phyloP scores from a whole-genome alignment of 2,888 invertebrate genomes.

The Orchesellides sinensis region DNA sequence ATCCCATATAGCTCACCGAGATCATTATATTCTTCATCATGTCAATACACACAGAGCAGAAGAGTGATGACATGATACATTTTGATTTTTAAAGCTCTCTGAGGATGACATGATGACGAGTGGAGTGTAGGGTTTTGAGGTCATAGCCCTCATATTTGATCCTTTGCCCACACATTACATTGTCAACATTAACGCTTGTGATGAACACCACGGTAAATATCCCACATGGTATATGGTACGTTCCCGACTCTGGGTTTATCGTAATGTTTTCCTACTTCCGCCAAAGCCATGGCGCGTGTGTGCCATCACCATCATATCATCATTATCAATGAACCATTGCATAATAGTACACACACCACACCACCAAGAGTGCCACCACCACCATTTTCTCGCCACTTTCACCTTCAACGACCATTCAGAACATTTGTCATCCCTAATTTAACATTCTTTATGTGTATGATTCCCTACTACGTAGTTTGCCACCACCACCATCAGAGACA shows the following conservation, averaged over 20 bases:
- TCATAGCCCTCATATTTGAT: slow-evolving; percentile 27
- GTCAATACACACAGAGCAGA: slow-evolving; percentile 11
- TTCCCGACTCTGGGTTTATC: background rate
- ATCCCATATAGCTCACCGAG: slow-evolving; percentile 30
- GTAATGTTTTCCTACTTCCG: background rate
- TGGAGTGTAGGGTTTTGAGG: slow-evolving; percentile 9
- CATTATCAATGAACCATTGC: slow-evolving; percentile 53
- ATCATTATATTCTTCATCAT: background rate
- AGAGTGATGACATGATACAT: slow-evolving; percentile 45
- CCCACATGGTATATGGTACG: background rate
- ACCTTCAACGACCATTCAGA: slow-evolving; percentile 51
- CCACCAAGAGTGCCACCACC: background rate
- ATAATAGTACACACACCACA: background rate
- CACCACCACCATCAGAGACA: too few species aligned
- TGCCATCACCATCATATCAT: background rate
- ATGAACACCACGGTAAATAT: background rate
- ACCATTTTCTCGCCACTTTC: slow-evolving; percentile 53
- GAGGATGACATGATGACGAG: background rate
- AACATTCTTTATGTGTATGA: slow-evolving; percentile 28
- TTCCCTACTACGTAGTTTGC: too few species aligned
- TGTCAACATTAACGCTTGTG: background rate
- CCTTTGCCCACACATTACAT: background rate
- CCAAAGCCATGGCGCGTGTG: background rate
- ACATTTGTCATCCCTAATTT: slow-evolving; percentile 63
- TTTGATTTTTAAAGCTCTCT: background rate